Evolutionary conservation across 2,797 vertebrate species (phyloP).

Genomic region (Lepidocolaptes lacrymiger): DNA sequence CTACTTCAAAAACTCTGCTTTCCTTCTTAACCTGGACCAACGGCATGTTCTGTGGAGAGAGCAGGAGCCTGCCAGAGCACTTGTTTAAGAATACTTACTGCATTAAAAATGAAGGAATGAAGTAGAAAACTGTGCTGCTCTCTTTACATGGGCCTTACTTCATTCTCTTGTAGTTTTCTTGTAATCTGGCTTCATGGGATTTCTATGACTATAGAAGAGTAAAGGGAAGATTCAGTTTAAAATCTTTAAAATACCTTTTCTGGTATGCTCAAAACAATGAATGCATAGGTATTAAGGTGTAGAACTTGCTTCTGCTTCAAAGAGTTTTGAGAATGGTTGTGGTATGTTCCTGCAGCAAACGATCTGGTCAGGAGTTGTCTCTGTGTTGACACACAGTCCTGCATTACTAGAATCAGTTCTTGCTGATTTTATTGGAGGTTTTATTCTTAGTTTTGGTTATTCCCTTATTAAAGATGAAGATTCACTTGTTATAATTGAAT

Average conservation of each 20-base stretch:
- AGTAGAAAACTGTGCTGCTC: neutral
- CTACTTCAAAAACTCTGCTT: neutral
- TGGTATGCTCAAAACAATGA: neutral
- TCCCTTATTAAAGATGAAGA: neutral
- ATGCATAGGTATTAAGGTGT: neutral
- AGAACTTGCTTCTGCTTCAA: neutral
- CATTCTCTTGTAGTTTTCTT: neutral
- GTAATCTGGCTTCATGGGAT: neutral
- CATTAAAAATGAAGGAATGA: neutral
- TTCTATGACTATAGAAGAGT: neutral
- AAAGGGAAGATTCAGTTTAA: neutral
- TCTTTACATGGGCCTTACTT: neutral
- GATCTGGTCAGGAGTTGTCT: neutral
- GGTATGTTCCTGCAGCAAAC: neutral
- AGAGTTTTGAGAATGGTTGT: fast-evolving
- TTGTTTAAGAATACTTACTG: neutral
- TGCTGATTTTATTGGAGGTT: neutral
- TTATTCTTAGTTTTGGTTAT: neutral
- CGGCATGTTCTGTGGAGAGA: neutral
- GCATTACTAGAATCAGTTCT: neutral
- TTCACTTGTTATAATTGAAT: neutral
- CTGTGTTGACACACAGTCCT: neutral
- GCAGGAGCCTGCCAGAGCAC: neutral
- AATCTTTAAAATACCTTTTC: neutral
- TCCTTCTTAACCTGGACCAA: neutral